Base-by-base conservation (phyloP, 2,113 vertebrate species). In the Sander lucioperca region DNA sequence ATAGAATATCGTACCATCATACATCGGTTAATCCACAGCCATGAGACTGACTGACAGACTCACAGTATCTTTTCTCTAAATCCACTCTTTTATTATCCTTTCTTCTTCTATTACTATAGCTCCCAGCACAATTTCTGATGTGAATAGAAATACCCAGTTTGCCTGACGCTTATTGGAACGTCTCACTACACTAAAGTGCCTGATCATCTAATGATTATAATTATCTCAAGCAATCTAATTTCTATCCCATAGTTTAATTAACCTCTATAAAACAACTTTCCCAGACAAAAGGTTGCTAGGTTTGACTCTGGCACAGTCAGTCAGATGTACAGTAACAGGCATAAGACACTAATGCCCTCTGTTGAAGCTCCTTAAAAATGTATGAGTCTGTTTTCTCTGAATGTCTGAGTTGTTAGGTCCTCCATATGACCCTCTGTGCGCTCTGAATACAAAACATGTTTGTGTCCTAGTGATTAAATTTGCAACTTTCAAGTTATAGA, bases 281-380 rank as follows among this genome's bases (percentile, higher is more conserved):
- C 30, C 2, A 21, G 53, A 47, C 18, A 19, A 36, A 75, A 12
- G 3, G 48, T n/a, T 51, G 33, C 25, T 21, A 50, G 9, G 21
- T 75, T 51, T 74, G 25, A 57, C 56, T 54, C 14, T 72, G 33
- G 36, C 27, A 53, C 62, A 67, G 63, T 63, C 36, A 30, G 58
- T 76, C n/a, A 47, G n/a, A 61, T 64, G 56, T 64, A 64, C 78
- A 71, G 63, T 79, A 84, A 61, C 58, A 83, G 33, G 6, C 53
- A 56, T 70, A 54, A 76, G 63, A 71, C n/a, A 39, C 64, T 77
- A 75, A 82, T 68, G 65, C 39, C 9, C 16, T 70, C 30, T 65
- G 59, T 85, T 83, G 73, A 86, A 75, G 71, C 71, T 70, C 19
- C n/a, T 91, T 56, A 86, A 85, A 86, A 76, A 91, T 89, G 56